Base-by-base conservation (phyloP, 2,888 invertebrate species). In the Drosophila pegasa region DNA sequence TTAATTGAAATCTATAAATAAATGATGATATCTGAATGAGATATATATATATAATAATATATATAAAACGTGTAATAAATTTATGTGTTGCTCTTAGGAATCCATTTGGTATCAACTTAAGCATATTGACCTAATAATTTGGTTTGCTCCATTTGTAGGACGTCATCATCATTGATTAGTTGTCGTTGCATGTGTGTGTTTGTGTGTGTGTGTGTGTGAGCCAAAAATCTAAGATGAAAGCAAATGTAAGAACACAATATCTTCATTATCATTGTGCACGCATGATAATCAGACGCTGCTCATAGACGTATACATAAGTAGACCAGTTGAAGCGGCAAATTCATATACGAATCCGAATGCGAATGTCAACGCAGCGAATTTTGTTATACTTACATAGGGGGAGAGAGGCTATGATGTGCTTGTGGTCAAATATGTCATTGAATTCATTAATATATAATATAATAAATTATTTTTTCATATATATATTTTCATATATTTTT, bases 361-460 rank as follows among this genome's bases (percentile, higher is more conserved):
- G 59, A 72, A 78, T 75, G 72, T 70, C 80, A 66, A 71, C 72
- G 57, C 78, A 80, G 78, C 80, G 57, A 54, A 65, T 78, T 75
- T 75, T 68, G 50, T 57, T 40, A 33, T 22, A n/a, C 10, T 22
- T n/a, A n/a, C n/a, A n/a, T 2, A 5, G 20, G 1, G 8, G 0
- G 4, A 4, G 14, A 25, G 10, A 16, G 35, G 35, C 7, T 51
- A 51, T 35, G 22, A 12, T 25, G 3, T 8, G 1, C 7, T 22
- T 50, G 5, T 2, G 1, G 12, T 0, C 5, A 18, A 18, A 12
- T 12, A 47, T 47, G 29, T 18, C 10, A 2, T 2, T 20, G 38
- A 18, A 5, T 2, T 6, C 25, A 25, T 4, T 25, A 25, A 25
- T 25, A n/a, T 25, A 25, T 22, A 5, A 20, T n/a, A 5, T 40